These are phyloP conservation scores for Malthinus seriepunctatus DNA, from an alignment of 2,888 invertebrate species.

Conservation along the genomic window DNA sequence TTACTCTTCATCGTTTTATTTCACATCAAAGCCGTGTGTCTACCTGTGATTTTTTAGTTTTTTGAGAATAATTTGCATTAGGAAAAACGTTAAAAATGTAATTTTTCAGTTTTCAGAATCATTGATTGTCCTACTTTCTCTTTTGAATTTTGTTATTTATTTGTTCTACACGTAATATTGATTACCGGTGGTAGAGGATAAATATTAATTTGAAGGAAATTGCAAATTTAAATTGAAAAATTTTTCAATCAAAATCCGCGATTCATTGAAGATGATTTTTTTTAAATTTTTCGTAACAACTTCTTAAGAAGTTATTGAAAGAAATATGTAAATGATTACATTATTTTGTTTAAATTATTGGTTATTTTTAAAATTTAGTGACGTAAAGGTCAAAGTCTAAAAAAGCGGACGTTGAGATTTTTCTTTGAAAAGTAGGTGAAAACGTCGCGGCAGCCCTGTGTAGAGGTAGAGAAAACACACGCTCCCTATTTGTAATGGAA, in stretches of 20 bases:
- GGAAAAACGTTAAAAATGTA: too few relatives aligned
- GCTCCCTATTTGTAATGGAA: slow-evolving; percentile 31
- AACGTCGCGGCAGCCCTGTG: slow-evolving; percentile 16
- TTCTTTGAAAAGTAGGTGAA: slow-evolving; percentile 26
- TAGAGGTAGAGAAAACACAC: slow-evolving; percentile 17
- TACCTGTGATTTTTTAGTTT: too few relatives aligned
- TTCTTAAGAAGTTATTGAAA: not conserved
- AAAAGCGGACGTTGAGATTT: slow-evolving; percentile 9
- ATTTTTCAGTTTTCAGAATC: too few relatives aligned
- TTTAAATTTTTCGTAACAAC: not conserved
- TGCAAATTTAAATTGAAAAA: not conserved
- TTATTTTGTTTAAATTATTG: not conserved
- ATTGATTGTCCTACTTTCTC: slow-evolving; percentile 11
- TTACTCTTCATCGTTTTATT: too few relatives aligned
- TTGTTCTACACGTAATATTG: not conserved
- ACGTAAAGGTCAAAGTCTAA: slow-evolving; percentile 18
- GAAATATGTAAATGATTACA: not conserved
- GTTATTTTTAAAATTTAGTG: slow-evolving; percentile 2
- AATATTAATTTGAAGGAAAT: too few relatives aligned
- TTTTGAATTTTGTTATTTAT: slow-evolving; percentile 12
- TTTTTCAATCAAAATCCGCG: not conserved
- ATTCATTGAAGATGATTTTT: not conserved
- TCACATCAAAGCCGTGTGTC: too few relatives aligned
- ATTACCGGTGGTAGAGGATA: not conserved
- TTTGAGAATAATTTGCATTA: too few relatives aligned